Evolutionary conservation across 1,140 invertebrate species (phyloP), one percentile per base, ranked within the genome.

Genomic region (Trissolcus basalis): DNA sequence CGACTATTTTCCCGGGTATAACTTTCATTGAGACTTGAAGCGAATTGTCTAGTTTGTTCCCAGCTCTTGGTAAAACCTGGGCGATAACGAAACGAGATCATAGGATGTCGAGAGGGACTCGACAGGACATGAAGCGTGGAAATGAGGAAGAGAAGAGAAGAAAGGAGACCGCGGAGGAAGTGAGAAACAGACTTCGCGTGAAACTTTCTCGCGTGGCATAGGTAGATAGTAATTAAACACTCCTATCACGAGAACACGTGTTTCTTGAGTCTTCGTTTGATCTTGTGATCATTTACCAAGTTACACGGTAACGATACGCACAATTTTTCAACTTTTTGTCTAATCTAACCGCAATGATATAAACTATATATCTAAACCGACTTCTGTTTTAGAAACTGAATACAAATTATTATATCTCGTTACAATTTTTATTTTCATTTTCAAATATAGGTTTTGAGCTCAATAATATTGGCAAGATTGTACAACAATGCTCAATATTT

Each of bases 191-290:
- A 75, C 68, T 75, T 61, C 39, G 73, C 61, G 55, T 64, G 50
- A 79, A 72, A 82, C 77, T 82, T 82, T 81, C 81, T 78, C 79
- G 74, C 63, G 63, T 56, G 32, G 14, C 16, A 65, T 36, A 47
- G 39, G 56, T 73, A 50, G 61, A 81, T 81, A 75, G 78, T 83
- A 85, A 86, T 85, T 86, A 84, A 78, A 65, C 67, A 13, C 55
- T 80, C 78, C 80, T 81, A 80, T 78, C 53, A 13, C 12, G 41
- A 55, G 50, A 77, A 50, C 59, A 69, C 48, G 32, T 41, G 50
- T 55, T 70, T 33, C 49, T 64, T 56, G 5, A 55, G 44, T 33
- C 68, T 11, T 69, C 48, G 54, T 68, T 68, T 33, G 13, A 7
- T 58, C 53, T 64, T 55, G 13, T 27, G 6, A 27, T 27, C 19